Conservation (phyloP, 2,113 vertebrate genomes). For the Cyanocitta stelleri region DNA sequence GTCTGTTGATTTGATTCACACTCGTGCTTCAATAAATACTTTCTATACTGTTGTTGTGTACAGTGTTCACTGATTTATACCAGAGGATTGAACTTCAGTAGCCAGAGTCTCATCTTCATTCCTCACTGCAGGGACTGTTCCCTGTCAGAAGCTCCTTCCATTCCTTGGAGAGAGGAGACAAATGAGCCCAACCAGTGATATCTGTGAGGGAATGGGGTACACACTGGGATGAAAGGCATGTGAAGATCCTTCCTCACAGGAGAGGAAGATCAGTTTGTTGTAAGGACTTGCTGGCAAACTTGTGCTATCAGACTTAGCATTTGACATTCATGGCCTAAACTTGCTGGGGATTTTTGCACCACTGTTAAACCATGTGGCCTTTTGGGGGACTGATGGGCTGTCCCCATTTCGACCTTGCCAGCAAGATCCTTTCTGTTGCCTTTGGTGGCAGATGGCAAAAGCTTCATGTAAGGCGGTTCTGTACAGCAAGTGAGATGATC, state of each 20-base stretch:
- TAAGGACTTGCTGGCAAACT: neutral
- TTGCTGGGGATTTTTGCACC: neutral
- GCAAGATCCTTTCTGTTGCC: neutral
- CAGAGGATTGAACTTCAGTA: neutral
- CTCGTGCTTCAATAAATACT: neutral
- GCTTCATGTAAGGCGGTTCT: neutral
- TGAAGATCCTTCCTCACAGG: neutral
- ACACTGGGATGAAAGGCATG: neutral
- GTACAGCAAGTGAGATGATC: neutral
- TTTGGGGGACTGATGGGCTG: neutral
- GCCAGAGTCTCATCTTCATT: neutral
- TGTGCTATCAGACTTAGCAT: neutral
- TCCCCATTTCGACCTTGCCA: accelerated
- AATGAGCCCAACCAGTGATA: neutral
- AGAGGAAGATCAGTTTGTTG: neutral
- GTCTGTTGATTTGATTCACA: slow-evolving; percentile 12
- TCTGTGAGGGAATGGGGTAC: accelerated
- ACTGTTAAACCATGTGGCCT: neutral
- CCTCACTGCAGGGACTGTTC: neutral
- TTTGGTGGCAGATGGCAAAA: neutral
- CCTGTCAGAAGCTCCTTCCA: neutral
- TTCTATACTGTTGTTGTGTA: neutral
- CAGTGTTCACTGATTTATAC: neutral
- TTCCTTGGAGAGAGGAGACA: neutral
- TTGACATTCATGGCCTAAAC: neutral